A percentile compares a stretch with the other conserved stretches of the same genome.
These are phyloP conservation scores for Apteryx owenii DNA, from an alignment of 2,113 vertebrate genomes.

Conservation along the genomic window DNA sequence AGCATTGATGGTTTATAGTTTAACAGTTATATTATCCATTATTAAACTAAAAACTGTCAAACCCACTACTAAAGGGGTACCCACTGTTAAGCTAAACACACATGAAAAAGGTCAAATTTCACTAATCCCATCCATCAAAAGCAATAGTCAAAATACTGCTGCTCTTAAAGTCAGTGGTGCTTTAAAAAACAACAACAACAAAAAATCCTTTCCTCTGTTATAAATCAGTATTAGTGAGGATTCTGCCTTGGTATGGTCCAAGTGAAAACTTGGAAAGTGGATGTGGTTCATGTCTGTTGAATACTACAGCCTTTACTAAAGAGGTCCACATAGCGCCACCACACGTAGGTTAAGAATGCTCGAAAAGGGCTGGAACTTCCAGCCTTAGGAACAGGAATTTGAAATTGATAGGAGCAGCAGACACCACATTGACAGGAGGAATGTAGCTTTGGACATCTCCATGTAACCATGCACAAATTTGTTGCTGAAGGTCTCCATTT, in stretches of 20 bases:
- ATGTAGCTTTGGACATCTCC: neutral
- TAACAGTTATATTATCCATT: neutral
- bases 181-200: too few relatives aligned
- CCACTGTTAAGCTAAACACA: neutral
- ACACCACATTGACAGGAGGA: neutral
- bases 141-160: neutral
- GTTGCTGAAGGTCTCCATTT: neutral
- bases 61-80: neutral
- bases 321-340: neutral
- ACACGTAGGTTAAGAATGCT: neutral
- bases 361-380: neutral
- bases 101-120: neutral
- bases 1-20: neutral
- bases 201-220: neutral
- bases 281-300: neutral
- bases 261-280: neutral
- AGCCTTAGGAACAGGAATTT: neutral
- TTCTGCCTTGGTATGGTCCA: neutral
- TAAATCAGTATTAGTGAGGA: neutral
- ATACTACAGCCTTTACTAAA: neutral
- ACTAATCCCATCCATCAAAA: neutral
- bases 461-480: neutral
- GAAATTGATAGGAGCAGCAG: neutral
- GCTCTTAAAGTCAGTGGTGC: neutral
- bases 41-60: neutral